Evolutionary conservation across 1,140 invertebrate species (phyloP).

Genomic region (Apis florea): DNA sequence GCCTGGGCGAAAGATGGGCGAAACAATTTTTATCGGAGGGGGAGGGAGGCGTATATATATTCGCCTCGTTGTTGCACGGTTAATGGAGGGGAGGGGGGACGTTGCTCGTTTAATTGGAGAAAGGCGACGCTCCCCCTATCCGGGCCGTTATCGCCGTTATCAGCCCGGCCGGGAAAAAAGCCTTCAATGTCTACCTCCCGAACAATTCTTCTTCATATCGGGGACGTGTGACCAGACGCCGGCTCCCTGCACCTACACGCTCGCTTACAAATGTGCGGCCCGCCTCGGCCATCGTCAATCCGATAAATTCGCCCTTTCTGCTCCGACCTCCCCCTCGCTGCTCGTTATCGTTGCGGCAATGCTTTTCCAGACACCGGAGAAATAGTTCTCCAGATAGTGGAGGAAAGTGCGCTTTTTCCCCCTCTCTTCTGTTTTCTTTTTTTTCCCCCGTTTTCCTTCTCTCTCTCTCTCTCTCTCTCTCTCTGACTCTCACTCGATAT

Average conservation of each 20-base stretch:
- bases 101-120: conserved; percentile 46
- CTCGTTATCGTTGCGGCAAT: conserved; percentile 67
- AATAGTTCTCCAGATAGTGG: conserved; percentile 68
- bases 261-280: conserved; percentile 30
- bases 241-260: conserved; percentile 4
- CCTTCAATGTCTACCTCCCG: conserved; percentile 41
- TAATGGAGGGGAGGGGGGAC: neutral
- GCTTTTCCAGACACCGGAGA: conserved; percentile 69
- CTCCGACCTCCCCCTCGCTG: conserved; percentile 52
- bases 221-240: conserved; percentile 19
- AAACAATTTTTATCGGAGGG: conserved; percentile 27
- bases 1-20: neutral
- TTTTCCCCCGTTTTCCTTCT: conserved; percentile 57
- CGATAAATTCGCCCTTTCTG: conserved; percentile 69
- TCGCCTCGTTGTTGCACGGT: neutral
- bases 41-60: too few relatives aligned
- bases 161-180: conserved; percentile 22
- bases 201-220: conserved; percentile 49
- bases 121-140: conserved; percentile 25
- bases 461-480: neutral
- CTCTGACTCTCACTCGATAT: conserved; percentile 46
- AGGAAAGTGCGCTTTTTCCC: conserved; percentile 62
- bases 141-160: conserved; percentile 38
- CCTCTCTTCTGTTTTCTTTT: neutral
- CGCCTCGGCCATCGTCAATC: conserved; percentile 61